Evolutionary conservation across 1,140 invertebrate species (phyloP), one percentile per base, ranked within the genome.

Genomic region (Potamilus streckersoni): DNA sequence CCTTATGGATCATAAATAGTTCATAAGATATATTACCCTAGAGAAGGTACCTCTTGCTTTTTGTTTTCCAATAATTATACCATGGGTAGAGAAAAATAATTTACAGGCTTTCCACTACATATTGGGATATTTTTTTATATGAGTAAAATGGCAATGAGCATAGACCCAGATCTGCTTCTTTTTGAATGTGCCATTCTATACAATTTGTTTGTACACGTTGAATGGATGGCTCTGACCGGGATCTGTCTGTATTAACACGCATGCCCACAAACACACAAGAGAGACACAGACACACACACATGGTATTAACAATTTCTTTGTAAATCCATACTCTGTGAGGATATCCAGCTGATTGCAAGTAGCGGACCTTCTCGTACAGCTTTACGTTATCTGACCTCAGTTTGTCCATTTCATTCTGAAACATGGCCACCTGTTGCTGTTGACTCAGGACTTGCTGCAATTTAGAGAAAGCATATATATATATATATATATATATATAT

Each of bases 311-410:
- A 11, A 27, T 27, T 49, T 27, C 65, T 27, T 5, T 14, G 12
- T 23, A 57, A n/a, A 27, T 8, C 16, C 59, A 60, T 76, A 86
- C 87, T 82, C 84, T 86, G 61, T 73, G 80, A 16, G 90, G 87
- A 78, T 92, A 92, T n/a, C 82, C 80, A 57, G 75, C 75, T 65
- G 89, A 90, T 83, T 92, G 92, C 27, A 92, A 82, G 83, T 92
- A 92, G 62, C 91, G 85, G 20, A 92, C 92, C 84, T 92, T 92
- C 82, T 92, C 92, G 76, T 92, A 92, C 63, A 92, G 84, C 80
- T 92, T 92, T 20, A 92, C 86, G 76, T 92, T 92, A 84, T 92
- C 92, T 19, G 89, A 88, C 73, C 91, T 82, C 4, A 92, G 83
- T 57, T 90, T 88, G 82, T 92, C 91, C 58, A 92, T 88, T 83